Base-by-base conservation (phyloP, 1,140 invertebrate species). In the Gonatopus flavifemur region DNA sequence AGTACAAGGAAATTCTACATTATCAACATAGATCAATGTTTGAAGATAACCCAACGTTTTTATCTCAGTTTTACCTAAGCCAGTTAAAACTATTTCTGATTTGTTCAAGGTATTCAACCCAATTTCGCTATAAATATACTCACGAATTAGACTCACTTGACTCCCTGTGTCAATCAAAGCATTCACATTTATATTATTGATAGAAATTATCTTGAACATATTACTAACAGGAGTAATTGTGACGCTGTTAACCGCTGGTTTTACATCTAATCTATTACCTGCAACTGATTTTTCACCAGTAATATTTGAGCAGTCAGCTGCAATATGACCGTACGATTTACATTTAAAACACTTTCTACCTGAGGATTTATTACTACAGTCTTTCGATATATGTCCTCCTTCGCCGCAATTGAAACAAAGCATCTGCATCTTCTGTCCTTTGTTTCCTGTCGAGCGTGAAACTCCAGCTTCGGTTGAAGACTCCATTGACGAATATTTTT, bases 331-430 rank as follows among this genome's bases (percentile, higher is more conserved):
- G 16, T 25, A 46, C 15, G 37, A 15, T 30, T 28, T 38, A 22
- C 48, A 55, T 13, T 35, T 45, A 18, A 52, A 52, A 39, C 50
- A 52, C 32, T 54, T 48, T 7, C 22, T 15, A 43, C 45, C 45
- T 0, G 3, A 10, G 15, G 10, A 10, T 13, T 44, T 46, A 10
- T 49, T 12, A 18, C 32, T 22, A 38, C 45, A 52, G 37, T 49
- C 20, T 28, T 25, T 28, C 5, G 22, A 21, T 2, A 33, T 3
- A 20, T 57, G 45, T 19, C 32, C 50, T 8, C 10, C 13, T 22
- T 24, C 37, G 13, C 55, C 49, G 33, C 43, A 53, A 24, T 35
- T 49, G 20, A 6, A 57, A 38, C 49, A 49, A 3, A 13, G n/a
- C 3, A 28, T 12, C 4, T 18, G 12, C n/a, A n/a, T n/a, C n/a